Conservation (phyloP, 2,888 invertebrate species). For the Coronaproctus castanopsis region DNA sequence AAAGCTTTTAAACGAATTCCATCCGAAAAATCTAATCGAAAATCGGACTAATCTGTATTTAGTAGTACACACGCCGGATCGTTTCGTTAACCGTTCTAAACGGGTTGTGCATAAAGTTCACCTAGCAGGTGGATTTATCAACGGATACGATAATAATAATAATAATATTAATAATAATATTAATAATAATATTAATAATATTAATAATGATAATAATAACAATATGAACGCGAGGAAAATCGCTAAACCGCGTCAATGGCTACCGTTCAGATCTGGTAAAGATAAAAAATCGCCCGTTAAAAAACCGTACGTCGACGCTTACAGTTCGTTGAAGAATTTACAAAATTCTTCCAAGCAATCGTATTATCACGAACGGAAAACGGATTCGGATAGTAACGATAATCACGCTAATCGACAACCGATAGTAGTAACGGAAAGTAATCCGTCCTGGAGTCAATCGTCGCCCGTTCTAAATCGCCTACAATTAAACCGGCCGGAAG, state of each 20-base stretch:
- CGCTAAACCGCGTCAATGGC: not conserved
- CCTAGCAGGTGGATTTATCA: conserved; percentile 8
- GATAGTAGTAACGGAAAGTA: conserved; percentile 7
- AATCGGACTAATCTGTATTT: not conserved
- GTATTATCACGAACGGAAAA: not conserved
- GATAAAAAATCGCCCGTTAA: not conserved
- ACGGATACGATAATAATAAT: not conserved
- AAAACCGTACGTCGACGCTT: conserved; percentile 1
- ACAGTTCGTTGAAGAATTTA: not conserved
- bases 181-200: too few relatives aligned
- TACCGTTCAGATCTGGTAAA: not conserved
- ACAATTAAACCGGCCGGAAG: not conserved
- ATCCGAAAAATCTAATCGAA: not conserved
- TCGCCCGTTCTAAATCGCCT: not conserved
- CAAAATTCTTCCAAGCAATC: not conserved
- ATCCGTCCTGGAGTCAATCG: conserved; percentile 8
- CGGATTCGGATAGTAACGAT: not conserved
- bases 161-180: not conserved
- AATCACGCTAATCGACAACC: conserved; percentile 5
- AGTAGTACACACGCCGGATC: conserved; percentile 8
- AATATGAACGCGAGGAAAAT: not conserved
- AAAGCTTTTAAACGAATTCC: conserved; percentile 7
- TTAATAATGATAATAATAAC: not conserved
- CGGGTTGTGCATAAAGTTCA: not conserved
- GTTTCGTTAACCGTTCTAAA: not conserved